Base-by-base conservation (phyloP, 1,140 invertebrate species). In the Atopsyche davidsoni region DNA sequence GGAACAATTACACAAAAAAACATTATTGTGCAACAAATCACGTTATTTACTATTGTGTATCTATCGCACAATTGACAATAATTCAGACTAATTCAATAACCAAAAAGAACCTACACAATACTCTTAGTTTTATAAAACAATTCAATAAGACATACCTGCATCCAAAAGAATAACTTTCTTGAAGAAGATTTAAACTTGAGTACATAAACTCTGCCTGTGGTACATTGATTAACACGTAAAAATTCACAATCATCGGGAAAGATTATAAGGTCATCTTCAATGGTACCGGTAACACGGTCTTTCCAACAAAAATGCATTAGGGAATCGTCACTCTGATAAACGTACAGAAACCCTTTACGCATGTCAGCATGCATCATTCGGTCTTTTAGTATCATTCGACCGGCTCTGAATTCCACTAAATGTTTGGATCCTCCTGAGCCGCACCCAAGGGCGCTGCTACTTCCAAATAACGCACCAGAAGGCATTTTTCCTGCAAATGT, bases 231-330 rank as follows among this genome's bases (percentile, higher is more conserved):
- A 0, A 99, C 92, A 59, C 83, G 81, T 49, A 94, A 90, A 73
- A 96, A 99, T 71, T 98, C 96, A 65, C 92, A 94, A 69, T 99
- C 96, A 70, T 98, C 96, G 21, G 95, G 96, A 59, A 99, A 99
- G 58, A 99, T 96, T 31, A 99, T 93, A 18, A 99, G 74, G 77
- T 99, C 96, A 65, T 82, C 80, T 60, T 81, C 78, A 14, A 80
- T 76, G 52, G 79, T 75, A 39, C 76, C 77, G 9, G 82, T 82
- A 28, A 82, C 82, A 31, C 94, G 79, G 72, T 97, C 93, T 73
- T 96, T 96, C 95, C 95, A 98, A 68, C 92, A 97, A 63, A 98
- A 96, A 73, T 98, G 94, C 84, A 96, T 95, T 17, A 98, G 73
- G 0, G 90, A 89, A 72, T 99, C 96, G 53, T 98, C 94, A 17